Evolutionary conservation across 2,888 invertebrate genomes (phyloP).

Genomic region (Mythimna impura): DNA sequence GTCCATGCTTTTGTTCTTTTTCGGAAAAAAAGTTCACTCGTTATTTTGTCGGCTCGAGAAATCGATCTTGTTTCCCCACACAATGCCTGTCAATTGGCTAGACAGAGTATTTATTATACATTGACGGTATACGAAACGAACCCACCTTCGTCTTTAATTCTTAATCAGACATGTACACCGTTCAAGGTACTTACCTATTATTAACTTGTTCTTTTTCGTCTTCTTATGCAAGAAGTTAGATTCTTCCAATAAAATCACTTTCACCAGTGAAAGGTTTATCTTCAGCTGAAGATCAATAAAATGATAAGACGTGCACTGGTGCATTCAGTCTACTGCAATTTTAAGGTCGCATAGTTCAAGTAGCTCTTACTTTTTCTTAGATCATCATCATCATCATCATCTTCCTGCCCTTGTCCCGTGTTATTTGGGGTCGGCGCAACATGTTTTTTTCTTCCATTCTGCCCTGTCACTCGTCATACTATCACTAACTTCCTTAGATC

Average conservation of each 20-base stretch:
- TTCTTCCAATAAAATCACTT: constrained; percentile 45
- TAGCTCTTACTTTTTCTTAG: constrained; percentile 34
- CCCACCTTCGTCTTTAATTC: constrained; percentile 24
- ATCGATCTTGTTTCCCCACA: constrained; percentile 57
- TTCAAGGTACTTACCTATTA: neutral
- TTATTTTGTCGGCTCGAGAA: constrained; percentile 58
- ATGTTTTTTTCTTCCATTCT: too few relatives aligned
- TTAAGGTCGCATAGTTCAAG: constrained; percentile 47
- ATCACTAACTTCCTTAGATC: too few relatives aligned
- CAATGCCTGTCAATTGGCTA: constrained; percentile 37
- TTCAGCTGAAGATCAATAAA: constrained; percentile 25
- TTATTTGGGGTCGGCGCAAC: too few relatives aligned
- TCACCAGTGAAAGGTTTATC: constrained; percentile 50
- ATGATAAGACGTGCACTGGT: constrained; percentile 39
- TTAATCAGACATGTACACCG: constrained; percentile 36
- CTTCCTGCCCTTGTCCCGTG: too few relatives aligned
- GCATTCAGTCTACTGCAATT: constrained; percentile 36
- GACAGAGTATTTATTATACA: constrained; percentile 39
- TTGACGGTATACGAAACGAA: constrained; percentile 2
- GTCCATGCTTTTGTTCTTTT: constrained; percentile 36
- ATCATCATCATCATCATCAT: too few relatives aligned
- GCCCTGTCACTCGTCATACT: too few relatives aligned
- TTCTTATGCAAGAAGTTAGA: constrained; percentile 27
- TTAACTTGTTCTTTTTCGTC: constrained; percentile 3
- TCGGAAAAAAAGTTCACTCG: constrained; percentile 55